These are phyloP conservation scores for Mobula birostris DNA, from an alignment of 2,113 vertebrate species.

Conservation along the genomic window DNA sequence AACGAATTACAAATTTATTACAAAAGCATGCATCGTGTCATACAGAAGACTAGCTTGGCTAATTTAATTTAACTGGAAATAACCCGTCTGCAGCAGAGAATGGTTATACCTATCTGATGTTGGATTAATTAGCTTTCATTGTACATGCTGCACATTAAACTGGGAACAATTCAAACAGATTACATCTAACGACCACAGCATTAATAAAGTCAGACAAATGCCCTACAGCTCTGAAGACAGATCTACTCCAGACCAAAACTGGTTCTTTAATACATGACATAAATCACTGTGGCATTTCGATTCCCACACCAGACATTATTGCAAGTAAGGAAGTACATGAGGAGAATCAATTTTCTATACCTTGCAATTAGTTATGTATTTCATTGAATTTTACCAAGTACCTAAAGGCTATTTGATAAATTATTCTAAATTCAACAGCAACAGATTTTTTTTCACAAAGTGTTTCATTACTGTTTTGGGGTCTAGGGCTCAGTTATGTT, in stretches of 20 bases:
- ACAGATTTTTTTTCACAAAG: not conserved
- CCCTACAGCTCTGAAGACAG: not conserved
- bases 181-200: not conserved
- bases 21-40: not conserved
- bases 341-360: slow-evolving; percentile 18
- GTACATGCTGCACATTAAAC: not conserved
- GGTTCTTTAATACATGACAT: slow-evolving; percentile 15
- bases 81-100: not conserved
- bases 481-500: not conserved
- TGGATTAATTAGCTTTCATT: not conserved
- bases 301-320: not conserved
- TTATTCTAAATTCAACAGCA: not conserved
- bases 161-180: not conserved
- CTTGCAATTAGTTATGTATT: not conserved
- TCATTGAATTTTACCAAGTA: not conserved
- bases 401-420: not conserved
- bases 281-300: slow-evolving; percentile 2
- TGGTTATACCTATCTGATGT: not conserved
- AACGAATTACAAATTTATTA: not conserved
- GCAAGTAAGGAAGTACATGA: not conserved
- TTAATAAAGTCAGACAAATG: slow-evolving; percentile 4
- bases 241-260: not conserved
- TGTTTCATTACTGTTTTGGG: not conserved
- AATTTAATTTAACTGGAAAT: not conserved
- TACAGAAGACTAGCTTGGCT: not conserved